Conservation (phyloP, 2,113 vertebrate species). For the Lontra canadensis region DNA sequence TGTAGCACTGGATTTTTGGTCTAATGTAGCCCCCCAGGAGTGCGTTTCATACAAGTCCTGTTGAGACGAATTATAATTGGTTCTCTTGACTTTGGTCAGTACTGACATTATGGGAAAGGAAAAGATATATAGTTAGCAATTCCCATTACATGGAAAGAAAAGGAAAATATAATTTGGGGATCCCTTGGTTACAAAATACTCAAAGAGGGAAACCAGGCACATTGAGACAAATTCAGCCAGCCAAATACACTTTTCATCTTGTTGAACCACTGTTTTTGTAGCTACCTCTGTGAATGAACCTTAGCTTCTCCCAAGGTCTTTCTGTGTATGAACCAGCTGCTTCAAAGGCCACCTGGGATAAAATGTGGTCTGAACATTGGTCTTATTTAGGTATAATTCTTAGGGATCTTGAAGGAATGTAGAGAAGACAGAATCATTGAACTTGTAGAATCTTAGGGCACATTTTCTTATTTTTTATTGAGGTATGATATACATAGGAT, state of each 20-base stretch:
- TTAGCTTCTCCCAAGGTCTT: background rate
- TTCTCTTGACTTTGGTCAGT: background rate
- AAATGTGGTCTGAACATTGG: background rate
- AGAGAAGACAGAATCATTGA: background rate
- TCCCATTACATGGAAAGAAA: background rate
- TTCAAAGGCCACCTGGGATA: background rate
- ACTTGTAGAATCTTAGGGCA: background rate
- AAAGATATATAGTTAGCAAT: background rate
- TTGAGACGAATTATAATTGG: background rate
- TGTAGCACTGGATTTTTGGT: background rate
- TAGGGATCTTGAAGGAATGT: background rate
- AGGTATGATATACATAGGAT: background rate
- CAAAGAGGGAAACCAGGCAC: background rate
- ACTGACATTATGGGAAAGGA: background rate
- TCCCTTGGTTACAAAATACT: background rate
- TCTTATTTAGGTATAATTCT: background rate
- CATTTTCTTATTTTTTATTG: background rate
- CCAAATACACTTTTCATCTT: background rate
- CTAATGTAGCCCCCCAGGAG: background rate
- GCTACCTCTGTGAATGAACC: background rate
- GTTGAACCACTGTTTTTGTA: background rate
- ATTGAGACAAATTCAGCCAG: background rate
- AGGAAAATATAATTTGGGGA: background rate
- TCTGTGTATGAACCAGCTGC: background rate
- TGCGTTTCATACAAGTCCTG: background rate